Evolutionary conservation across 1,140 invertebrate species (phyloP), one percentile per base, ranked within the genome.

Genomic region (Drosophila eugracilis): DNA sequence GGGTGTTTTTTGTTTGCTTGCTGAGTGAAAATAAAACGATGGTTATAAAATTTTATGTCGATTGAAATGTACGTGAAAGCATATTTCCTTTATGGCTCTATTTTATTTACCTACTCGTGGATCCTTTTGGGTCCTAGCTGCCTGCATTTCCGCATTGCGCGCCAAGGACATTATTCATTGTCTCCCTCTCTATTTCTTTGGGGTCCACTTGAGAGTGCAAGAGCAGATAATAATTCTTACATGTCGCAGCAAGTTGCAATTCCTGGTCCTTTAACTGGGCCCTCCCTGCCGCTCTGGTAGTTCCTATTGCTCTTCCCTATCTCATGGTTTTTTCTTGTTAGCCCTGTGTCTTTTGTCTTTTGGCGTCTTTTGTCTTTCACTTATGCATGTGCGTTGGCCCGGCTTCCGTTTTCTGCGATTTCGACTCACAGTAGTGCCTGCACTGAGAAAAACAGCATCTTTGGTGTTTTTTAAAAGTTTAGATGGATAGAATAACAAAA

Each of bases 111-210:
- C 72, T 76, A 79, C 80, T 66, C 36, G 54, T 28, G 34, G n/a
- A 41, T 58, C 45, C 39, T 44, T 42, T 26, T 21, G 28, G 44
- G 17, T 60, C 24, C 28, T 10, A 1, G 48, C 42, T 14, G 49
- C 49, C 66, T 85, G 81, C 81, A 85, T 62, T 85, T 85, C 81
- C 81, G 81, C 81, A 86, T 86, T 77, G 81, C 69, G 77, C 81
- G 52, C 77, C 81, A 85, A 85, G 77, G 77, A 86, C 83, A 85
- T 85, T 81, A 85, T 81, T 85, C 80, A 85, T 83, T 80, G 78
- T 80, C 65, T 42, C 32, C 36, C 28, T 42, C 57, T 10, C 22
- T 3, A 28, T 36, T 30, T 74, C 72, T 75, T 65, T 50, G 59
- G 62, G 81, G 72, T 55, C 62, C 77, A 85, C 81, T 85, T 66